A percentile compares a stretch with the other conserved stretches of the same genome.
phyloP scores from a whole-genome alignment of 2,888 invertebrate species.

The Netelia virgata region DNA sequence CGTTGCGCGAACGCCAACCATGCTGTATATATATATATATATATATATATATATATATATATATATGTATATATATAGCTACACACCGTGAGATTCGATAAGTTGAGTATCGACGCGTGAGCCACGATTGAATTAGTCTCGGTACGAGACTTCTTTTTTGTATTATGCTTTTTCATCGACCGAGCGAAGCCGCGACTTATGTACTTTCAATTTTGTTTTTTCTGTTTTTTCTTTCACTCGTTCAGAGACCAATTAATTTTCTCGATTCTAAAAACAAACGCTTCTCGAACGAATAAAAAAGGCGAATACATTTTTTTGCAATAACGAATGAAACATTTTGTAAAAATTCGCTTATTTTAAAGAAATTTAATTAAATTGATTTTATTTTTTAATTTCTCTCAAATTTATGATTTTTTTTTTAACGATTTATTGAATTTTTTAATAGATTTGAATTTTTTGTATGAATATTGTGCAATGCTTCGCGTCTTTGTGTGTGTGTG shows the following conservation, averaged over 20 bases:
- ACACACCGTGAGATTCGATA: conserved; percentile 35
- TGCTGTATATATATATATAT: not conserved
- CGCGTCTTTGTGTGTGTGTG: not conserved
- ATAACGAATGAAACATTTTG: too few species aligned
- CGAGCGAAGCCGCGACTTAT: not conserved
- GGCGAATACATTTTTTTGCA: too few species aligned
- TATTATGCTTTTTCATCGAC: not conserved
- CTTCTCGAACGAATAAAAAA: too few species aligned
- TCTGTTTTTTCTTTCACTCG: too few species aligned
- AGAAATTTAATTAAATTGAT: not conserved
- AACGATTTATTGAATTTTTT: not conserved
- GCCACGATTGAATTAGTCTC: conserved; percentile 45
- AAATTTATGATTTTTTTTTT: not conserved
- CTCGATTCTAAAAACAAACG: too few species aligned
- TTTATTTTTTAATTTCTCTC: not conserved
- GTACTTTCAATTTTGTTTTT: not conserved
- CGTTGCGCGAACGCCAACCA: conserved; percentile 22
- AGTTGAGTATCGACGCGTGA: conserved; percentile 22
- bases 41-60: conserved; percentile 3
- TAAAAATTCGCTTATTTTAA: not conserved
- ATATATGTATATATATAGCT: not conserved
- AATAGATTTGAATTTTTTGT: not conserved
- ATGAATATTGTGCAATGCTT: not conserved
- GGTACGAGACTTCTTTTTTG: conserved; percentile 29
- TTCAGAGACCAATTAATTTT: too few species aligned